These are phyloP conservation scores for Helogale parvula DNA, from an alignment of 2,113 vertebrate genomes.

Conservation along the genomic window DNA sequence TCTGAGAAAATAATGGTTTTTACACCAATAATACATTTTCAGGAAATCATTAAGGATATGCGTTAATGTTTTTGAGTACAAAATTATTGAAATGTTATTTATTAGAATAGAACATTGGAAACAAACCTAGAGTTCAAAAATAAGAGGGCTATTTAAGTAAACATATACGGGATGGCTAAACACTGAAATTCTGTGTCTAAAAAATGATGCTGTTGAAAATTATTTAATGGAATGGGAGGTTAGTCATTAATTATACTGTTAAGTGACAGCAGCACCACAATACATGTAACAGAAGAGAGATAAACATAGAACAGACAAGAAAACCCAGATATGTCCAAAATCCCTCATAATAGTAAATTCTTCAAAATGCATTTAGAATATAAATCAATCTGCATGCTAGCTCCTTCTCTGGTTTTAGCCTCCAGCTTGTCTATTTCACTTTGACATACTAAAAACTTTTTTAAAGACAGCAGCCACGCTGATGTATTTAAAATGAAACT, in stretches of 20 bases:
- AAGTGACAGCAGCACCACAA: neutral
- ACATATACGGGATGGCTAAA: neutral
- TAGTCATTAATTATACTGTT: neutral
- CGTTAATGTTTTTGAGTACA: neutral
- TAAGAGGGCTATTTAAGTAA: neutral
- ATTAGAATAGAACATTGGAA: neutral
- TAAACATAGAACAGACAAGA: neutral
- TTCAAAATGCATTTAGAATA: neutral
- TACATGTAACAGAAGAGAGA: neutral
- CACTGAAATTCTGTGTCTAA: neutral
- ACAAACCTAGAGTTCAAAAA: neutral
- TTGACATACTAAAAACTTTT: neutral
- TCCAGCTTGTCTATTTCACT: neutral
- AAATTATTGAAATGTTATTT: slow-evolving; percentile 44
- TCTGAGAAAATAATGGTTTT: slow-evolving; percentile 24
- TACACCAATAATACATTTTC: neutral
- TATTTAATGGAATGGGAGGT: neutral
- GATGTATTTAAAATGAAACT: slow-evolving; percentile 11
- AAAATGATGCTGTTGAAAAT: neutral
- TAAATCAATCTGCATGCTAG: neutral
- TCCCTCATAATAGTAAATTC: neutral
- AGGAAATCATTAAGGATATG: neutral
- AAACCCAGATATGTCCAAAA: neutral
- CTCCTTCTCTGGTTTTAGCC: slow-evolving; percentile 3
- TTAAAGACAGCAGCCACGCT: neutral